phyloP scores from a whole-genome alignment of 2,888 invertebrate genomes.

The Polymixis flavicincta region DNA sequence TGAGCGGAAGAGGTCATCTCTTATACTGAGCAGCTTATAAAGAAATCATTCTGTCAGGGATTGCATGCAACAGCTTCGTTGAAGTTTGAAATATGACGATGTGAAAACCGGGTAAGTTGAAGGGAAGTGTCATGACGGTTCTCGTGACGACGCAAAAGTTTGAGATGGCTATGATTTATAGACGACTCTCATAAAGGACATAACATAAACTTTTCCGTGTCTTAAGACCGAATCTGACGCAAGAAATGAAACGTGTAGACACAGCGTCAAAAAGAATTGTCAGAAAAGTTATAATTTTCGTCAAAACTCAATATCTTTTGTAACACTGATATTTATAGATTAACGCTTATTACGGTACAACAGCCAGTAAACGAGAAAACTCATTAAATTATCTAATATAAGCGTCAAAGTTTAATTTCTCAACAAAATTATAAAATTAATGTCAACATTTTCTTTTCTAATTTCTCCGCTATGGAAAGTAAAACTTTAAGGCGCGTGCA shows the following conservation, averaged over 20 bases:
- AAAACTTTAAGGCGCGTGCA: constrained; percentile 1
- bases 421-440: constrained; percentile 11
- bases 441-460: constrained; percentile 31
- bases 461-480: constrained; percentile 13
- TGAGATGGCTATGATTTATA: constrained; percentile 22
- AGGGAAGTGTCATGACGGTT: neutral
- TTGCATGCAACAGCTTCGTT: neutral
- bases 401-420: constrained; percentile 9
- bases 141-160: constrained; percentile 17
- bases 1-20: constrained; percentile 16
- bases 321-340: neutral
- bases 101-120: constrained; percentile 16
- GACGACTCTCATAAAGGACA: neutral
- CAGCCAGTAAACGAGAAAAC: neutral
- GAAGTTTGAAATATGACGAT: constrained; percentile 10
- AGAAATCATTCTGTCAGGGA: neutral
- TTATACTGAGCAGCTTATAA: constrained; percentile 11
- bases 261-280: no score
- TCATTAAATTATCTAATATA: constrained; percentile 7
- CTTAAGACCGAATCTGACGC: neutral
- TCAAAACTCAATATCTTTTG: neutral
- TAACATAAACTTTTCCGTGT: neutral
- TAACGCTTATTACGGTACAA: neutral
- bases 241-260: neutral
- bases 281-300: neutral